Evolutionary conservation across 2,888 invertebrate genomes (phyloP), one percentile per base, ranked within the genome.

Genomic region (Crematogaster levior): DNA sequence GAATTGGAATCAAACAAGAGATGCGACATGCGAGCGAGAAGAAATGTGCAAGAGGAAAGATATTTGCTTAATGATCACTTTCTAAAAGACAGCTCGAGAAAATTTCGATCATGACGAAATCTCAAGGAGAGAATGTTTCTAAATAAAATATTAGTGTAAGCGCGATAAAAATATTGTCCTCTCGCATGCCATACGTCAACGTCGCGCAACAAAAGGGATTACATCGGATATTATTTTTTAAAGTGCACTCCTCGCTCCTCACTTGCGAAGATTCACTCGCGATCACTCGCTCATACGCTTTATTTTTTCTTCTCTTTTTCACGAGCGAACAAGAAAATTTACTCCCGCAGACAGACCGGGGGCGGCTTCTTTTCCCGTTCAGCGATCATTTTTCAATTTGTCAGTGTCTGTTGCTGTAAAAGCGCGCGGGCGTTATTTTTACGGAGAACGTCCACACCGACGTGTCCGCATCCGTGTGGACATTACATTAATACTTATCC

Each of bases 361-460:
- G 40, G 18, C 21, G 30, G 65, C n/a, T 48, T 24, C 27, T 56
- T 66, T 68, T 68, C 56, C 43, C 18, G 12, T 40, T 43, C 56
- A 43, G 40, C 43, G 82, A 85, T 85, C 87, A 88, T 89, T 85
- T 89, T 88, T 86, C 87, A 88, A 85, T 87, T 88, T 85, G 86
- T 85, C 86, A 81, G 66, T 81, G 85, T 72, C 24, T 79, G n/a
- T 24, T 12, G 68, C 81, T 63, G 74, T 53, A 37, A 46, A 10
- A 60, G 40, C 24, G n/a, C 60, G 58, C 65, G 60, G 56, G 46
- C 81, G 83, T 85, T 89, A 85, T 88, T 89, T 89, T 86, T 83
- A 87, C 79, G 84, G n/a, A 63, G 70, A 48, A 81, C 58, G 61
- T 24, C 46, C 75, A 40, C 73, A 63, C 53, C 51, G 12, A 46